A percentile compares a stretch with the other conserved stretches of the same genome.
phyloP scores from a whole-genome alignment of 1,140 invertebrate genomes.

The Trichomalopsis sarcophagae region DNA sequence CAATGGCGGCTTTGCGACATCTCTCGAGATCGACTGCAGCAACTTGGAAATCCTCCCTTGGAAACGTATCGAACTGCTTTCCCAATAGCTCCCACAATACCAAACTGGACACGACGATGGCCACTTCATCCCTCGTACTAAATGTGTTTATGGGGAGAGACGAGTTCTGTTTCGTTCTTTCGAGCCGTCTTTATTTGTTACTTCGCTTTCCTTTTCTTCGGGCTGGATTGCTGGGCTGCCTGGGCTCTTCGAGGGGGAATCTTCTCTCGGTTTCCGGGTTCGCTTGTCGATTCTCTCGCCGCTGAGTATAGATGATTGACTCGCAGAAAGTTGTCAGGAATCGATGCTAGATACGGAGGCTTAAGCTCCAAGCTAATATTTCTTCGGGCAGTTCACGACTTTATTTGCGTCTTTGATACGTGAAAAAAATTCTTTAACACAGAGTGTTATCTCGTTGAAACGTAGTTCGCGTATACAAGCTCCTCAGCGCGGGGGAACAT shows the following conservation, averaged over 20 bases:
- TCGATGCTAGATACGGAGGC: background rate
- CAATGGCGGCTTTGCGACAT: constrained; percentile 24
- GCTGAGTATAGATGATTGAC: background rate
- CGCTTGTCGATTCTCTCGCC: background rate
- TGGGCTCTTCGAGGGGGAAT: background rate
- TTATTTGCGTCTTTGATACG: background rate
- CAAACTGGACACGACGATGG: background rate
- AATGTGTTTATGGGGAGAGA: background rate
- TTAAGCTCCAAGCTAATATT: constrained; percentile 25
- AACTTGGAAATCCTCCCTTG: constrained; percentile 29
- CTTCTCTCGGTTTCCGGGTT: background rate
- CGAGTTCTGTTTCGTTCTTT: background rate
- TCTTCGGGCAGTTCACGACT: background rate
- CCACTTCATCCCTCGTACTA: constrained; percentile 12
- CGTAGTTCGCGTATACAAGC: background rate
- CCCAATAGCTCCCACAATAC: constrained; percentile 13
- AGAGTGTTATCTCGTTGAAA: background rate
- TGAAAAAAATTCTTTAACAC: background rate
- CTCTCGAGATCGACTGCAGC: constrained; percentile 7
- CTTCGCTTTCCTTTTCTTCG: background rate
- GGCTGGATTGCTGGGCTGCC: background rate
- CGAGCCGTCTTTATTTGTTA: constrained; percentile 24
- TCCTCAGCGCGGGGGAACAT: background rate
- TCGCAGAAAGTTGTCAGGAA: background rate
- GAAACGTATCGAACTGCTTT: constrained; percentile 45